Conservation (phyloP, 2,888 invertebrate species). For the Mimas tiliae region DNA sequence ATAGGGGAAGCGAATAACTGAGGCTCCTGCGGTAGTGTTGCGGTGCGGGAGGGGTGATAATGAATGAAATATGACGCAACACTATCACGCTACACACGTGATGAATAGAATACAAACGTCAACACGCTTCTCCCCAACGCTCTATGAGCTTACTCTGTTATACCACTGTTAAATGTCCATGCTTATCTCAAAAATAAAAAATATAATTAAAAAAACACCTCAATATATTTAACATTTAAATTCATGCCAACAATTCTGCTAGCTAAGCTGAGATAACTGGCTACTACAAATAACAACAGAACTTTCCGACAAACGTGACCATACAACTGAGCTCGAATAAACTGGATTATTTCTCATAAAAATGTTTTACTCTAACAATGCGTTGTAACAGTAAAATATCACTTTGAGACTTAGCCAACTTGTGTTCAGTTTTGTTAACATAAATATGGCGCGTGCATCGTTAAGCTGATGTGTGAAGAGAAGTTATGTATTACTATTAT, state of each 20-base stretch:
- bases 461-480: neutral
- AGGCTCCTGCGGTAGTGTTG: too few species aligned
- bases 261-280: constrained; percentile 7
- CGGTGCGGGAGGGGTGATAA: too few species aligned
- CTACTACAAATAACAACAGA: constrained; percentile 2
- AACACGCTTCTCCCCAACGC: too few species aligned
- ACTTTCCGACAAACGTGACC: constrained; percentile 4
- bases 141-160: too few species aligned
- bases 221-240: neutral
- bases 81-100: too few species aligned
- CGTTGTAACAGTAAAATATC: constrained; percentile 24
- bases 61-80: too few species aligned
- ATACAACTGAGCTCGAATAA: constrained; percentile 1
- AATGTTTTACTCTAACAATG: constrained; percentile 8
- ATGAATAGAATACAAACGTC: too few species aligned
- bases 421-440: constrained; percentile 8
- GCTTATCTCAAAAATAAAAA: neutral
- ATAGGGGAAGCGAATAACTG: too few species aligned
- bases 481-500: neutral
- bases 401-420: constrained; percentile 23
- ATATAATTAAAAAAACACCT: neutral
- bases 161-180: too few species aligned
- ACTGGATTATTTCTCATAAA: constrained; percentile 13
- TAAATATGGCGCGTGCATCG: neutral
- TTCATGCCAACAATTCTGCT: neutral